These are phyloP conservation scores for Platyura marginata DNA, from an alignment of 1,140 invertebrate species.

Conservation along the genomic window DNA sequence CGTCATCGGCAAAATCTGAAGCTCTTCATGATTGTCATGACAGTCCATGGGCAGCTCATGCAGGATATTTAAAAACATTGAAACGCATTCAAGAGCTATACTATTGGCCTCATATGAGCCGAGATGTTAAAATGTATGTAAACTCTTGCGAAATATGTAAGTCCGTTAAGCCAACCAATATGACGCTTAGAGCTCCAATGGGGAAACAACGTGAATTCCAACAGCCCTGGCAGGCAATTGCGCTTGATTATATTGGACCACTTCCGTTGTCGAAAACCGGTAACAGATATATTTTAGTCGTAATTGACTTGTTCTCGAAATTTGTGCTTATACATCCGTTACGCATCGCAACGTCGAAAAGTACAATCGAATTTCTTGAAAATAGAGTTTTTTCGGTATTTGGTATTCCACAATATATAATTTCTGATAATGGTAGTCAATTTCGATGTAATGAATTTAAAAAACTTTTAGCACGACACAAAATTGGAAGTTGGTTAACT, in stretches of 20 bases:
- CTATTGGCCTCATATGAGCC: slow-evolving; percentile 14
- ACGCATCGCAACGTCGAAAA: slow-evolving; percentile 4
- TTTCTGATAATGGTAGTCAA: slow-evolving; percentile 11
- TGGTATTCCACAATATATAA: slow-evolving; percentile 8
- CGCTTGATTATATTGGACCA: neutral
- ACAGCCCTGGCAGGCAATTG: neutral
- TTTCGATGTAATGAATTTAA: slow-evolving; percentile 9
- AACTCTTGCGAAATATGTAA: slow-evolving; percentile 11
- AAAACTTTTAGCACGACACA: slow-evolving; percentile 4
- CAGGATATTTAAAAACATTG: slow-evolving; percentile 9
- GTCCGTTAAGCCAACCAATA: slow-evolving; percentile 6
- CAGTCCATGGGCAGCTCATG: slow-evolving; percentile 8
- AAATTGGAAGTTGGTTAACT: slow-evolving; percentile 7
- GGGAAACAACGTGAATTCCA: slow-evolving; percentile 4
- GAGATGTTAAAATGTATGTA: slow-evolving; percentile 9
- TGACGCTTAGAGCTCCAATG: slow-evolving; percentile 6
- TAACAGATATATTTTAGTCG: slow-evolving; percentile 3
- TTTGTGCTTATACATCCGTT: slow-evolving; percentile 4
- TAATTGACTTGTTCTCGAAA: slow-evolving; percentile 8
- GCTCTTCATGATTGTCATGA: slow-evolving; percentile 7
- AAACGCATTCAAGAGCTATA: slow-evolving; percentile 8
- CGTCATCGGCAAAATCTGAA: slow-evolving; percentile 6
- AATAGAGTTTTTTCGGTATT: slow-evolving; percentile 7
- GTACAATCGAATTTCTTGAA: slow-evolving; percentile 3
- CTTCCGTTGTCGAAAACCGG: neutral